Base-by-base conservation (phyloP, 1,140 invertebrate species). In the Diachasma alloeum region DNA sequence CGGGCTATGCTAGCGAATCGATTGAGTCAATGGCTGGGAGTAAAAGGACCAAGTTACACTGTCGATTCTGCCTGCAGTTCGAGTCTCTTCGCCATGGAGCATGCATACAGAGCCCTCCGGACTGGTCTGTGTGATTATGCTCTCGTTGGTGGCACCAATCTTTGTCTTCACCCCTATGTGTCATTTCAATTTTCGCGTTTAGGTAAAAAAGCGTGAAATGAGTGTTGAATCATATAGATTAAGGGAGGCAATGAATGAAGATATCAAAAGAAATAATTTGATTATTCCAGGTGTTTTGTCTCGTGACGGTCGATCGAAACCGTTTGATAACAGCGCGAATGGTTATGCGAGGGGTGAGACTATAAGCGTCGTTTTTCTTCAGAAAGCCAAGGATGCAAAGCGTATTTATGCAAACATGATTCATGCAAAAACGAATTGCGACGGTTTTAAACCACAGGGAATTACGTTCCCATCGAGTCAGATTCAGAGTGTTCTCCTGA, bases 51-150 rank as follows among this genome's bases (percentile, higher is more conserved):
- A 0, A 97, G 96, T 69, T 95, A 94, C 86, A 90, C 94, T 8
- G 91, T 97, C 0, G 97, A 99, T 84, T 95, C 96, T 11, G 96
- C 97, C 9, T 98, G 97, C 89, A 97, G 95, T 53, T 97, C 97
- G 36, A 96, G 96, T 75, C 90, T 97, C 72, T 92, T 94, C 76
- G 97, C 96, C 0, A 81, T 99, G 13, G 94, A 97, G 81, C 92
- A 96, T 80, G 97, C 96, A 4, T 94, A 96, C 78, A 91, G 91
- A 73, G 92, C 94, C 0, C 94, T 99, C 0, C 90, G 92, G 36
- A 91, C 92, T 59, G 96, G 95, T 0, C 90, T 93, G 71, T 97
- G 96, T 84, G 97, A 98, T 74, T 92, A 93, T 11, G 97, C 97
- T 2, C 93, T 99, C 70, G 96, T 99, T 3, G 96, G 94, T 10